Evolutionary conservation across 2,113 vertebrate genomes (phyloP), one percentile per base, ranked within the genome.

Genomic region (Gallinago undulata): DNA sequence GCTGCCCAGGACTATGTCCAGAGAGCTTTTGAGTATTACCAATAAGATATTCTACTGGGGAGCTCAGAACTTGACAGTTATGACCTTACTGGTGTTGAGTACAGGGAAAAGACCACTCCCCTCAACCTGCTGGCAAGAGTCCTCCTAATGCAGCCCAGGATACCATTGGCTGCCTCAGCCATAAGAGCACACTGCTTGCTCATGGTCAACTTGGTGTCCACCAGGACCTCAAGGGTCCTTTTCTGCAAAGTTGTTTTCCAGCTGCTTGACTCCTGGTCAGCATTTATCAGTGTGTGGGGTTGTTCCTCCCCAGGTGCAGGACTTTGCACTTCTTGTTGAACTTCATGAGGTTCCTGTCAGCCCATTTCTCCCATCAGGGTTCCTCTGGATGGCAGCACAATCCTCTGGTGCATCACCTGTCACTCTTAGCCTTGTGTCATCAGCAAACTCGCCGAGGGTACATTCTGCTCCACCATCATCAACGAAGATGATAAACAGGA

Each of bases 151-250:
- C 27, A 77, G 77, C 28, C 33, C 59, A 69, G 43, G 22, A 27
- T 39, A 50, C 43, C 3, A 1, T 0, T 22, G 45, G 15, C 39
- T 8, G 2, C 8, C 64, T 43, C 14, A 66, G 30, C 14, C n/a
- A 45, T 33, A 10, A 72, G 4, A 70, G 22, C 17, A 63, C 25
- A 23, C 2, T 60, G 45, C 45, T 31, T 57, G 53, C 37, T 83
- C 3, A 3, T 12, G 4, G 28, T 50, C 50, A 68, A 64, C 25
- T 13, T 53, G 12, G 51, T 59, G 22, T 28, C 47, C 24, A 74
- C 23, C 6, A 67, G 48, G 43, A 57, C 7, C 8, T 21, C 30
- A 3, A 4, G 19, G 15, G 15, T 57, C 37, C 57, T 64, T 63
- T 77, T 51, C 82, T 64, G 60, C 62, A 79, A 60, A 88, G 70